A percentile compares a stretch with the other conserved stretches of the same genome.
Conservation (phyloP, 2,888 invertebrate genomes). For the Chouioia cunea region DNA sequence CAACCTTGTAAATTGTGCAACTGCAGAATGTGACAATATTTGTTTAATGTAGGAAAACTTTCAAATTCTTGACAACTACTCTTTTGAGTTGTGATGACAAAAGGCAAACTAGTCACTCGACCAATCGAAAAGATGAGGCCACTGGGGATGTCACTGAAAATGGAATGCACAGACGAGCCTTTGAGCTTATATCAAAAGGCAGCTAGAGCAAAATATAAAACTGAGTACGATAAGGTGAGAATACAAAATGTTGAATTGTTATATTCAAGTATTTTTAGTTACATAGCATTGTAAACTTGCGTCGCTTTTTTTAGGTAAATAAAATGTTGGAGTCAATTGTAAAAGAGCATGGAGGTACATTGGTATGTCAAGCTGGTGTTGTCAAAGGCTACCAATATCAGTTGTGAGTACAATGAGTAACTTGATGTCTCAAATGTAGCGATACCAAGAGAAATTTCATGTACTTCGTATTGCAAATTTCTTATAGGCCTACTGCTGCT, state of each 20-base stretch:
- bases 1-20: too few species aligned
- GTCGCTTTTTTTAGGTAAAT: slow-evolving; percentile 54
- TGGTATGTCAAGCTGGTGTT: slow-evolving; percentile 60
- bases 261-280: not conserved
- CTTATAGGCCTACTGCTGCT: slow-evolving; percentile 52
- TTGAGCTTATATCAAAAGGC: slow-evolving; percentile 67
- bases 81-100: slow-evolving; percentile 36
- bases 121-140: slow-evolving; percentile 57
- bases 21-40: too few species aligned
- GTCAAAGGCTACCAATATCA: slow-evolving; percentile 64
- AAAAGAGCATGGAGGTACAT: slow-evolving; percentile 63
- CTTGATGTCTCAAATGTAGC: not conserved
- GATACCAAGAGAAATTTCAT: slow-evolving; percentile 1
- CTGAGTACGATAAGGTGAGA: slow-evolving; percentile 62
- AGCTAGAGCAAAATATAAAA: slow-evolving; percentile 58
- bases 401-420: slow-evolving; percentile 56
- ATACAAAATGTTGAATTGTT: not conserved
- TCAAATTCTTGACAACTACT: slow-evolving; percentile 2
- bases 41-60: not conserved
- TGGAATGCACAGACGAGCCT: slow-evolving; percentile 70
- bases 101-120: slow-evolving; percentile 52
- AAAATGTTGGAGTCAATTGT: slow-evolving; percentile 62
- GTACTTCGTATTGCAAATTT: not conserved
- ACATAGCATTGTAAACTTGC: slow-evolving; percentile 7
- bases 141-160: slow-evolving; percentile 61